Percentiles rank a stretch among this genome's conserved stretches.
phyloP scores from a whole-genome alignment of 2,113 vertebrate species.

The Speoplatyrhinus poulsoni region DNA sequence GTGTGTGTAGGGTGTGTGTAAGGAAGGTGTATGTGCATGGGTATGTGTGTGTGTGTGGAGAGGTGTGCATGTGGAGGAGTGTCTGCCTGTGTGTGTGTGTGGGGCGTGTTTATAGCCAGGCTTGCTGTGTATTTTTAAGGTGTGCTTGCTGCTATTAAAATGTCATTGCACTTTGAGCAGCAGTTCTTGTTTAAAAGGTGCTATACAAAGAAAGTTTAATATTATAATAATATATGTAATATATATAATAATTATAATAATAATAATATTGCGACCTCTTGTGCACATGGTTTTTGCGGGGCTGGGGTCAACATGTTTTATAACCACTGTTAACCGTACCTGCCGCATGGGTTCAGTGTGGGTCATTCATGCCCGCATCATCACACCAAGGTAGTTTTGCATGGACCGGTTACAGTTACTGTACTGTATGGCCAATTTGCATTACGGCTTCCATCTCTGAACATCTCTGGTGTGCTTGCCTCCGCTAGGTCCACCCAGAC shows the following conservation, averaged over 20 bases:
- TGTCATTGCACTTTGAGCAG: no score
- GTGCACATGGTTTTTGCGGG: no score
- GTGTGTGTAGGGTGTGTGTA: no score
- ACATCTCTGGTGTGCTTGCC: conserved; percentile 25
- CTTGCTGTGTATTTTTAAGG: not conserved
- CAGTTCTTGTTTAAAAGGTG: no score
- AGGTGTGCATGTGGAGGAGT: no score
- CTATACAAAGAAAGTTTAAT: no score
- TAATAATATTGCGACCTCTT: no score
- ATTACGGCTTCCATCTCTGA: conserved; percentile 21
- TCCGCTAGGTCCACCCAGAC: conserved; percentile 90
- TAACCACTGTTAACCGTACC: not conserved
- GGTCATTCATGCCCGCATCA: not conserved
- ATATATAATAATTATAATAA: no score
- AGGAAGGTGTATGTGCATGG: conserved; percentile 37
- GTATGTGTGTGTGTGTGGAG: not conserved
- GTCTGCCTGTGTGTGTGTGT: not conserved
- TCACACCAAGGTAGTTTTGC: not conserved
- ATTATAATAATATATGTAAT: no score
- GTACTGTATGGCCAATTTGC: not conserved
- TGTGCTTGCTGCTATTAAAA: no score
- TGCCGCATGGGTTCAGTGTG: not conserved
- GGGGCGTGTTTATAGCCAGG: not conserved
- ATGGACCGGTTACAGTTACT: not conserved
- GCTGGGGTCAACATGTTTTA: no score